A percentile compares a stretch with the other conserved stretches of the same genome.
Evolutionary conservation across 2,113 vertebrate species (phyloP).

Genomic region (Rhinoptilus africanus): DNA sequence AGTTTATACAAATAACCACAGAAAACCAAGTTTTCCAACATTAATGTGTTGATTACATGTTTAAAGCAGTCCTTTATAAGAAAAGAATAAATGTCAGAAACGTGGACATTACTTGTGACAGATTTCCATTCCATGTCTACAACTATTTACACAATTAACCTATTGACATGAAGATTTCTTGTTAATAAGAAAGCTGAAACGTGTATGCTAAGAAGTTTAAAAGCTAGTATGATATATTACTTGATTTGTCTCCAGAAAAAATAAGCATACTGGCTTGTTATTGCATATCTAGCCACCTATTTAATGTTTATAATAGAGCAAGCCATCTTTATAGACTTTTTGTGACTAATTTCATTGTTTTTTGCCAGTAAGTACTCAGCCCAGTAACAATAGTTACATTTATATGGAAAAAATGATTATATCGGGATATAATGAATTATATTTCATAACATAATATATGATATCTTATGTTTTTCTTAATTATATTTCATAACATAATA

Average conservation of each 20-base stretch:
- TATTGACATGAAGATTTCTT: neutral
- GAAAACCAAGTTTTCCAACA: neutral
- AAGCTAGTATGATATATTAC: neutral
- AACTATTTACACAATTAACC: constrained; percentile 41
- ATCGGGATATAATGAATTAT: neutral
- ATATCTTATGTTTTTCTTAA: neutral
- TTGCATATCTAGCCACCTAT: neutral
- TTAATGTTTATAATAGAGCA: neutral
- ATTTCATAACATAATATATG: neutral
- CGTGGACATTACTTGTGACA: neutral
- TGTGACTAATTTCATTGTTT: neutral
- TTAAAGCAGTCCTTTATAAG: neutral
- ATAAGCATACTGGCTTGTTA: neutral
- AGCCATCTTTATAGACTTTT: neutral
- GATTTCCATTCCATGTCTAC: neutral
- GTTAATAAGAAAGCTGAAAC: neutral
- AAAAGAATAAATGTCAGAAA: neutral
- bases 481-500: neutral
- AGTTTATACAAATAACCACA: neutral
- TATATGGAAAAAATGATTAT: neutral
- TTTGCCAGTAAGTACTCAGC: neutral
- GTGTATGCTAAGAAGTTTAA: neutral
- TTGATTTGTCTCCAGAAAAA: constrained; percentile 3
- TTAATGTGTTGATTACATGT: neutral
- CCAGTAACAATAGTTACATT: neutral